These are phyloP conservation scores for Rhinopomastus cyanomelas DNA, from an alignment of 2,113 vertebrate genomes.

Conservation along the genomic window DNA sequence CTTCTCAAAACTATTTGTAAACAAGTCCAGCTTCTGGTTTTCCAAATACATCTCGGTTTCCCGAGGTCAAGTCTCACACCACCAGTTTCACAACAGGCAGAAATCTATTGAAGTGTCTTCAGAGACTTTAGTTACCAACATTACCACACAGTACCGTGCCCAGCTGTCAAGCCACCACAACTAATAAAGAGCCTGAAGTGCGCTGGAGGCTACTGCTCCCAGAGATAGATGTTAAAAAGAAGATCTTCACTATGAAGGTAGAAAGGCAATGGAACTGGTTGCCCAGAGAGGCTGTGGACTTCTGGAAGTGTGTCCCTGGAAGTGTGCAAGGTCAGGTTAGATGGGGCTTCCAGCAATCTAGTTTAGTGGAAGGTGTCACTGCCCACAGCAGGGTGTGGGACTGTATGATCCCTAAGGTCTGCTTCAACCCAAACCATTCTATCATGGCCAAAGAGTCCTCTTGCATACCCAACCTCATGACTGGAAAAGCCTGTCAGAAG, in stretches of 20 bases:
- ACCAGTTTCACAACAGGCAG: not conserved
- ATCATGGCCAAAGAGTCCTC: too few relatives aligned
- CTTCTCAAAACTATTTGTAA: not conserved
- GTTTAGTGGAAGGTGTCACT: too few relatives aligned
- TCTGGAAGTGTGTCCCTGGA: too few relatives aligned
- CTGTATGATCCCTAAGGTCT: too few relatives aligned
- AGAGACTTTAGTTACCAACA: not conserved
- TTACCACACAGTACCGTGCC: fast-evolving
- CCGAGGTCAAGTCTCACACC: not conserved
- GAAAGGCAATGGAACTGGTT: too few relatives aligned
- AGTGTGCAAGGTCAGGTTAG: too few relatives aligned
- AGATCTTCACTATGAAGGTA: too few relatives aligned
- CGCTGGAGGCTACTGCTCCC: not conserved
- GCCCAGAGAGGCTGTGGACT: too few relatives aligned
- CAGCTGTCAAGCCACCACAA: not conserved
- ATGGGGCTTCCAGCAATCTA: too few relatives aligned
- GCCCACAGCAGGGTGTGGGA: too few relatives aligned
- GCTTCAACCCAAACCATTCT: too few relatives aligned
- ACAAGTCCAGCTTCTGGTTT: not conserved
- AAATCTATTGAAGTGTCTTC: not conserved
- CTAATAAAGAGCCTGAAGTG: not conserved
- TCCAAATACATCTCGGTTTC: not conserved
- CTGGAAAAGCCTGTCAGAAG: not conserved
- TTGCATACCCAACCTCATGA: not conserved
- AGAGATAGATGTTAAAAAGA: not conserved